Percentiles rank a stretch among this genome's conserved stretches.
Conservation (phyloP, 2,797 vertebrate genomes). For the Premnoplex brunnescens region DNA sequence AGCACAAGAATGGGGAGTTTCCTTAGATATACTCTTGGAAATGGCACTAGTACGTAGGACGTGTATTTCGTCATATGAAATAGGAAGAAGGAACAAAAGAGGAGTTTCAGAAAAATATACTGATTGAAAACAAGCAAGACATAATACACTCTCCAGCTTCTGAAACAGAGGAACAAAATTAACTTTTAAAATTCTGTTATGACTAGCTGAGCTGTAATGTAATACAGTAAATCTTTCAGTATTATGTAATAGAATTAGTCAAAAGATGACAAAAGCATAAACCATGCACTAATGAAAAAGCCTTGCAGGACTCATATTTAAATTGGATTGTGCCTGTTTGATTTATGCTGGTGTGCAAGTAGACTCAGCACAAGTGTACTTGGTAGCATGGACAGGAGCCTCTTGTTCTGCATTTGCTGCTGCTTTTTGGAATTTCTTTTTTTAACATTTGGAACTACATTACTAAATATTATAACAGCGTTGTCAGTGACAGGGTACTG, state of each 20-base stretch:
- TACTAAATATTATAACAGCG: neutral
- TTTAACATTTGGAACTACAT: neutral
- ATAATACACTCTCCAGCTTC: neutral
- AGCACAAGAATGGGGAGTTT: neutral
- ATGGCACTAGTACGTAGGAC: fast-evolving
- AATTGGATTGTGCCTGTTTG: slow-evolving; percentile 52
- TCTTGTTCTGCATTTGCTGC: neutral
- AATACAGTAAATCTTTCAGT: slow-evolving; percentile 31
- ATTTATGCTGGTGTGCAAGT: slow-evolving; percentile 31
- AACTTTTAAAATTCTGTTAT: slow-evolving; percentile 30
- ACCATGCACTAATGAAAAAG: slow-evolving; percentile 48
- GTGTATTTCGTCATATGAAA: neutral
- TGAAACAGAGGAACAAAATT: slow-evolving; percentile 34
- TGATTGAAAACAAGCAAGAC: neutral
- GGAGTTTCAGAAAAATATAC: neutral
- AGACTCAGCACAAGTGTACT: neutral
- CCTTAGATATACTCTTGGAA: neutral
- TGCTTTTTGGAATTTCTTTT: neutral
- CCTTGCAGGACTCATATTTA: slow-evolving; percentile 24
- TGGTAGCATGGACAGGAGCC: neutral
- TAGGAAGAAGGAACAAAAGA: neutral
- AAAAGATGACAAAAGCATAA: slow-evolving; percentile 60
- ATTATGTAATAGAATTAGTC: slow-evolving; percentile 56
- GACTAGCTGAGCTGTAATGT: slow-evolving; percentile 21
- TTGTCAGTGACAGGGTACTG: neutral